These are phyloP conservation scores for Pseudotriccus pelzelni DNA, from an alignment of 2,797 vertebrate species.

Conservation along the genomic window DNA sequence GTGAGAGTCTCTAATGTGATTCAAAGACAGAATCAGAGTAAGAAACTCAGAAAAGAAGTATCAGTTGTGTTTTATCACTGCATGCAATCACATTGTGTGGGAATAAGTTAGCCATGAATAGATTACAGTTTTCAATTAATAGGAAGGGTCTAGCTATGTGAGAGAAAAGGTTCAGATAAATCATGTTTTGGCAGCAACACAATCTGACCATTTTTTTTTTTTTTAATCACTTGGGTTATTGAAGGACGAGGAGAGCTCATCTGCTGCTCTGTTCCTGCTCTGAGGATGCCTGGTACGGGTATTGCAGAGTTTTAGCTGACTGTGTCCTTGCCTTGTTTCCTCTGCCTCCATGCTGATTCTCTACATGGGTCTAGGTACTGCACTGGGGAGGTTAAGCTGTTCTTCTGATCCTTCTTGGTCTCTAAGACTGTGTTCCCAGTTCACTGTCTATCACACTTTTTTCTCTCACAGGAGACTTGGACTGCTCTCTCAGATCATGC, in stretches of 20 bases:
- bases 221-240: neutral
- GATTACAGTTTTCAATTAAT: neutral
- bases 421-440: neutral
- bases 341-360: neutral
- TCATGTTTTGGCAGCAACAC: neutral
- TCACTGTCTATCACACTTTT: neutral
- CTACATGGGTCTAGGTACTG: neutral
- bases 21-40: conserved; percentile 1
- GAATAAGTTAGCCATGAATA: neutral
- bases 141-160: neutral
- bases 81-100: neutral
- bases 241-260: neutral
- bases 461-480: neutral
- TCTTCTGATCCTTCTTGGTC: neutral
- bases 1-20: conserved; percentile 11
- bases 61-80: neutral
- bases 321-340: neutral
- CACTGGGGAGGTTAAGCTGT: neutral
- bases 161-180: neutral
- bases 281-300: neutral
- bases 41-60: neutral
- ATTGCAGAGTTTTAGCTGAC: neutral
- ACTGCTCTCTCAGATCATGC: neutral
- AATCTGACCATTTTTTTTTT: neutral
- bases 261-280: neutral